phyloP scores from a whole-genome alignment of 1,140 invertebrate genomes.

The Zaprionus nigranus region DNA sequence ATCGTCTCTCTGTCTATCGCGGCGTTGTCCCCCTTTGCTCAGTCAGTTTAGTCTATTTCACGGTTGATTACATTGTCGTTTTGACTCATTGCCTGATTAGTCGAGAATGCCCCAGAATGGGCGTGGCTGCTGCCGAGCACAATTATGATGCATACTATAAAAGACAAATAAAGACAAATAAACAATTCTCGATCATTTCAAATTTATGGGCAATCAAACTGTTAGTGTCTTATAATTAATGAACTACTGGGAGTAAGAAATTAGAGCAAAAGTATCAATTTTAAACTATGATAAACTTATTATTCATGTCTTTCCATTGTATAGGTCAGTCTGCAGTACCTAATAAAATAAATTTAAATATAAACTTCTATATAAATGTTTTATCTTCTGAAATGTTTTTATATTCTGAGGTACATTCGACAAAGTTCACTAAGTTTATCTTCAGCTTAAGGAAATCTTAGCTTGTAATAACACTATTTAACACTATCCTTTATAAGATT shows the following conservation, averaged over 20 bases:
- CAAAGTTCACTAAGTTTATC: background rate
- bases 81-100: slow-evolving; percentile 70
- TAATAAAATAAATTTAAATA: background rate
- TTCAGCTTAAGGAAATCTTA: too few species aligned
- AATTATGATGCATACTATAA: too few species aligned
- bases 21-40: slow-evolving; percentile 37
- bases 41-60: slow-evolving; percentile 70
- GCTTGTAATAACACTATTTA: too few species aligned
- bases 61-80: slow-evolving; percentile 67
- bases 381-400: too few species aligned
- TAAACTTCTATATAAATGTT: too few species aligned
- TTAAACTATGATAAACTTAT: background rate
- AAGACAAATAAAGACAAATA: slow-evolving; percentile 19
- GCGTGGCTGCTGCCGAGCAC: slow-evolving; percentile 18
- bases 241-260: background rate
- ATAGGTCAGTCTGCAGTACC: too few species aligned
- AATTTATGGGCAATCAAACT: slow-evolving; percentile 29
- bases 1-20: slow-evolving; percentile 23
- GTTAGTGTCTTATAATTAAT: slow-evolving; percentile 6
- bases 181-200: slow-evolving; percentile 31
- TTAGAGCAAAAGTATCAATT: background rate
- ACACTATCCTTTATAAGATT: too few species aligned
- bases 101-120: slow-evolving; percentile 24
- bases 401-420: too few species aligned
- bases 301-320: background rate